Conservation (phyloP, 2,113 vertebrate species). For the Misgurnus mizolepis region DNA sequence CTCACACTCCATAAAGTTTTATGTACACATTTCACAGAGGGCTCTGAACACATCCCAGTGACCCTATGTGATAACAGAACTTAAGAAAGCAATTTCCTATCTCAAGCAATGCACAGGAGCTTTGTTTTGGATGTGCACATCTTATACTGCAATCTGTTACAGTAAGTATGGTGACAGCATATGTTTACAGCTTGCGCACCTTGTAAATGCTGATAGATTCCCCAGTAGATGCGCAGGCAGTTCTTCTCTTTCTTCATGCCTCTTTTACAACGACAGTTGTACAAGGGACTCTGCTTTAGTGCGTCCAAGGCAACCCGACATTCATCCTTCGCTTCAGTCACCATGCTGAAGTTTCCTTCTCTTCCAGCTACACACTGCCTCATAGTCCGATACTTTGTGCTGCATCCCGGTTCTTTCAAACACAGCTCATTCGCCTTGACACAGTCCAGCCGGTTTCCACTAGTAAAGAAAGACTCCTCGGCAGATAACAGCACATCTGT, state of each 20-base stretch:
- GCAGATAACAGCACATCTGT: slow-evolving; percentile 80
- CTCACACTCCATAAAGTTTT: slow-evolving; percentile 62
- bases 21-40: slow-evolving; percentile 56
- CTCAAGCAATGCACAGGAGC: background rate
- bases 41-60: slow-evolving; percentile 39
- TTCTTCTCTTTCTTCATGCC: slow-evolving; percentile 99
- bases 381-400: slow-evolving; percentile 96
- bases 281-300: slow-evolving; percentile 92
- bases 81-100: slow-evolving; percentile 1
- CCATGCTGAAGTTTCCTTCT: slow-evolving; percentile 92
- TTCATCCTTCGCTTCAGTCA: slow-evolving; percentile 92
- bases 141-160: background rate
- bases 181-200: slow-evolving; percentile 70
- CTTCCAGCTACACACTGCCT: slow-evolving; percentile 95
- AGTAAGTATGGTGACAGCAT: background rate
- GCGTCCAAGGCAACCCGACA: slow-evolving; percentile 93
- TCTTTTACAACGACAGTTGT: slow-evolving; percentile 93
- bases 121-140: background rate
- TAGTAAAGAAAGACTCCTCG: slow-evolving; percentile 76
- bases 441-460: slow-evolving; percentile 82
- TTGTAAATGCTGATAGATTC: slow-evolving; percentile 96
- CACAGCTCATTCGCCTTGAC: slow-evolving; percentile 96
- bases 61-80: slow-evolving; percentile 22
- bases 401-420: slow-evolving; percentile 91
- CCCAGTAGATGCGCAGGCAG: slow-evolving; percentile 98